Conservation (phyloP, 35 echinoderm and acorn worm species). For the Stichopus chloronotus region DNA sequence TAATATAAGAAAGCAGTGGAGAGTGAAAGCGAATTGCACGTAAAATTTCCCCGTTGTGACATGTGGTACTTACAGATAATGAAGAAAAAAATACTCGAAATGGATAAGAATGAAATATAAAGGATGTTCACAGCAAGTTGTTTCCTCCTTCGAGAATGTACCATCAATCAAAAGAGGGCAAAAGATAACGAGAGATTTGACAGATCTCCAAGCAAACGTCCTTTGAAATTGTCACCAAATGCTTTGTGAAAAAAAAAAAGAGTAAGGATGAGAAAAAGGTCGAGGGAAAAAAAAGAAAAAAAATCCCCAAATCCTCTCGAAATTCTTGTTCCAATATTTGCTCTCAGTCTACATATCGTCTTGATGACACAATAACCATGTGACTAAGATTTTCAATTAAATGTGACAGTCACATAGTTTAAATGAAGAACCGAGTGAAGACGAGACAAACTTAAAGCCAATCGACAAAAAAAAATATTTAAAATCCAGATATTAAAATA, state of each 20-base stretch:
- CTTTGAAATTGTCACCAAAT: no score
- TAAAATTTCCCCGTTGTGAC: no score
- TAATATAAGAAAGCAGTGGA: no score
- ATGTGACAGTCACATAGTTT: not conserved
- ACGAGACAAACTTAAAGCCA: no score
- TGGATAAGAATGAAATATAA: no score
- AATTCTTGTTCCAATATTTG: not conserved
- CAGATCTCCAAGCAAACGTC: not conserved
- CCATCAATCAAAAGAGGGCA: not conserved
- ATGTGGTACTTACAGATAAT: no score
- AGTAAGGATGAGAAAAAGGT: no score
- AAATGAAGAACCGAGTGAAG: not conserved
- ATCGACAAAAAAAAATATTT: not conserved
- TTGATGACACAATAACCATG: not conserved
- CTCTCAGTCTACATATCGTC: not conserved
- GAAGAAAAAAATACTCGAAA: no score
- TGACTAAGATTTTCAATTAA: not conserved
- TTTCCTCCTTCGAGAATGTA: not conserved
- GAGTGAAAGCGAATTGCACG: no score
- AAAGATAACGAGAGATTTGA: not conserved
- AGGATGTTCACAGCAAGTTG: no score
- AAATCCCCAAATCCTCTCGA: not conserved
- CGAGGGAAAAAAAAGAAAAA: not conserved
- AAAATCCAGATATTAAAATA: not conserved
- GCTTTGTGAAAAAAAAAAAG: no score